Conservation (phyloP, 1,140 invertebrate species). For the Sarcophaga bullata region DNA sequence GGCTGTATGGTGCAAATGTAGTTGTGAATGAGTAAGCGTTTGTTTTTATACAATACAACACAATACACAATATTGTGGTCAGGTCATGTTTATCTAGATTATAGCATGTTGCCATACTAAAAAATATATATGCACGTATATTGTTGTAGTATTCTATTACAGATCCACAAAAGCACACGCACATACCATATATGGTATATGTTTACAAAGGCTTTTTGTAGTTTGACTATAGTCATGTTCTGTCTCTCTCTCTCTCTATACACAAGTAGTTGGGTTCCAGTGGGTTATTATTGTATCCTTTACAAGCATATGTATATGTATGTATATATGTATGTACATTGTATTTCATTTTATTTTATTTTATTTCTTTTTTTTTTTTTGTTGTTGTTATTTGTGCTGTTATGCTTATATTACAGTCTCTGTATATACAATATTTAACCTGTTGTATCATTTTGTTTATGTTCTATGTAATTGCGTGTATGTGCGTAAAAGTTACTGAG, state of each 20-base stretch:
- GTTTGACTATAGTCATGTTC: neutral
- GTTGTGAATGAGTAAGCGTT: too few species aligned
- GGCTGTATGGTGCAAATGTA: too few species aligned
- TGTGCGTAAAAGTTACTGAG: too few species aligned
- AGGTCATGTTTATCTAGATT: conserved; percentile 21
- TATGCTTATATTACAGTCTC: neutral
- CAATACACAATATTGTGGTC: neutral
- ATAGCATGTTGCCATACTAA: neutral
- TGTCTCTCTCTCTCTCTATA: too few species aligned
- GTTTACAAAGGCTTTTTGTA: neutral
- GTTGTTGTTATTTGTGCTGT: too few species aligned
- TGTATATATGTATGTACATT: too few species aligned
- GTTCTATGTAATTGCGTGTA: neutral
- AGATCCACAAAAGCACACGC: neutral
- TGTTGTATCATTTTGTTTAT: conserved; percentile 19
- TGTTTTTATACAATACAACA: too few species aligned
- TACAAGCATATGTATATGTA: too few species aligned
- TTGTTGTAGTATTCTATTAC: neutral
- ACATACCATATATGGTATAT: neutral
- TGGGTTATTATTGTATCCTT: neutral
- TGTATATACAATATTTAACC: neutral
- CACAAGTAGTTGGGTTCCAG: neutral
- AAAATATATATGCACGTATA: neutral
- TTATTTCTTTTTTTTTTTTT: too few species aligned
- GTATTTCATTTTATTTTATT: too few species aligned